phyloP scores from a whole-genome alignment of 2,797 vertebrate genomes.

The Tangara arthus region DNA sequence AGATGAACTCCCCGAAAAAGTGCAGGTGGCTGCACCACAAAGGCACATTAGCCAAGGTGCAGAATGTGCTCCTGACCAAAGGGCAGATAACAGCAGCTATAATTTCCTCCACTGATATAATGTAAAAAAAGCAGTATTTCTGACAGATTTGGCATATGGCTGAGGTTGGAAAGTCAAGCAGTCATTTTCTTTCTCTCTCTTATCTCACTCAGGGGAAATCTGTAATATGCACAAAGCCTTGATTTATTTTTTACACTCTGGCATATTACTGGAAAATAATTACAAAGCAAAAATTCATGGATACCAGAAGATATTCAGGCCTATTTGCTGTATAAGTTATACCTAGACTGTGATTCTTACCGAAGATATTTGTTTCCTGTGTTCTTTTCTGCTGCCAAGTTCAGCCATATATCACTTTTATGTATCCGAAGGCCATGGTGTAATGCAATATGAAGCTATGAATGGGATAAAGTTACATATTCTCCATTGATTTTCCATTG shows the following conservation, averaged over 20 bases:
- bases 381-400: constrained; percentile 11
- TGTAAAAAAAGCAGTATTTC: not conserved
- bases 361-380: constrained; percentile 10
- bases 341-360: constrained; percentile 1
- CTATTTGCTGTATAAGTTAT: not conserved
- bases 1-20: constrained; percentile 56
- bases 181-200: constrained; percentile 12
- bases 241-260: constrained; percentile 50
- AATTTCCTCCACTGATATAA: constrained; percentile 34
- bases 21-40: constrained; percentile 55
- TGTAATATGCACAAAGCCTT: not conserved
- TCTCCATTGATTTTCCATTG: constrained; percentile 69
- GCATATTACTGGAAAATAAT: constrained; percentile 20
- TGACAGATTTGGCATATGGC: constrained; percentile 19
- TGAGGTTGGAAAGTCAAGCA: constrained; percentile 26
- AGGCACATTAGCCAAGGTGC: constrained; percentile 15
- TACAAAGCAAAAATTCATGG: not conserved
- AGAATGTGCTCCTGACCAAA: constrained; percentile 39
- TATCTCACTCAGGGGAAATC: constrained; percentile 36
- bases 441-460: constrained; percentile 59
- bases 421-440: constrained; percentile 28
- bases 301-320: not conserved
- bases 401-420: constrained; percentile 54
- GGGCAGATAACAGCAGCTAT: constrained; percentile 41
- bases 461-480: constrained; percentile 57